These are phyloP conservation scores for Phylloscopus whistleri DNA, from an alignment of 2,113 vertebrate genomes.

Conservation along the genomic window DNA sequence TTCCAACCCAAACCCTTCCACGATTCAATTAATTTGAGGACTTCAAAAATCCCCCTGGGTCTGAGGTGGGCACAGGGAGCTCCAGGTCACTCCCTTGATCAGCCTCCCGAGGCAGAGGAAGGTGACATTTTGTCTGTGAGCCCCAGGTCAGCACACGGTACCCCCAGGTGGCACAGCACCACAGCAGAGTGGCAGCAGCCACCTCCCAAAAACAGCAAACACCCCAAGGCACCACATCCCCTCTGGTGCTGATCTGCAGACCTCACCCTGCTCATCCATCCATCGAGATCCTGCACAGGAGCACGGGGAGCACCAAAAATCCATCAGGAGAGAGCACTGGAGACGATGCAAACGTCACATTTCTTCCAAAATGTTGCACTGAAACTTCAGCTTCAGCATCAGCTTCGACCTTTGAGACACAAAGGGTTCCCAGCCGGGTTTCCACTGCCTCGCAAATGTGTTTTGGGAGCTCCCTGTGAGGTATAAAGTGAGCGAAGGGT, in stretches of 20 bases:
- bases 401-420: accelerated
- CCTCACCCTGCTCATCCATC: background rate
- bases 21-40: background rate
- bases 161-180: background rate
- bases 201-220: background rate
- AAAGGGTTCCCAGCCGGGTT: accelerated
- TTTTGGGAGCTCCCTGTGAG: accelerated
- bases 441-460: accelerated
- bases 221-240: accelerated
- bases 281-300: accelerated
- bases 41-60: accelerated
- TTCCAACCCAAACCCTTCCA: background rate
- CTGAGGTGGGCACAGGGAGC: background rate
- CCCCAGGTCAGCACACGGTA: background rate
- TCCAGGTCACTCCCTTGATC: background rate
- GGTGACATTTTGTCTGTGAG: background rate
- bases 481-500: background rate
- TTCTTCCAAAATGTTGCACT: background rate
- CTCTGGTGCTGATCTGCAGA: background rate
- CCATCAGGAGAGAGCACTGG: background rate
- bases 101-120: background rate
- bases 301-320: accelerated
- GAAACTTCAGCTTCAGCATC: background rate
- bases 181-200: background rate
- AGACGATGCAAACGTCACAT: accelerated